A percentile compares a stretch with the other conserved stretches of the same genome.
phyloP scores from a whole-genome alignment of 2,113 vertebrate species.

The Microcebus griseorufus region DNA sequence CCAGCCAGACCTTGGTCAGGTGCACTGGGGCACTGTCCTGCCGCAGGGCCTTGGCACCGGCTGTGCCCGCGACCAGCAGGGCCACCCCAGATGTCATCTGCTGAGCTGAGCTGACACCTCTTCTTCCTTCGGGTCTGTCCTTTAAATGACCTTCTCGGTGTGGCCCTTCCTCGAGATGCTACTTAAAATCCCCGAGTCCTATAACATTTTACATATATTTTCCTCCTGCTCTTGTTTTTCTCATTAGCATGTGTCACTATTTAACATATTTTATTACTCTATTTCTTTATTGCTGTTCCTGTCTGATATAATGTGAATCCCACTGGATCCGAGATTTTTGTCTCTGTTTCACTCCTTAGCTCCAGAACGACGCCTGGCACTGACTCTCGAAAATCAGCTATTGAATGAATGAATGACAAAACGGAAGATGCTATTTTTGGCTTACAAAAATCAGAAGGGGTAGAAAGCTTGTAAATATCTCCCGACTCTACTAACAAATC shows the following conservation, averaged over 20 bases:
- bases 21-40: not conserved
- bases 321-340: not conserved
- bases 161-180: not conserved
- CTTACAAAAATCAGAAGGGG: not conserved
- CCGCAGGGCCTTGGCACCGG: not conserved
- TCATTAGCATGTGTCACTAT: not conserved
- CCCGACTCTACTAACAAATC: slow-evolving; percentile 3
- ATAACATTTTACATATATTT: not conserved
- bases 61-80: not conserved
- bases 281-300: not conserved
- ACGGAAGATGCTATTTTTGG: not conserved
- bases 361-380: not conserved
- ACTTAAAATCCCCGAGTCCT: not conserved
- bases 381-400: not conserved
- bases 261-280: not conserved
- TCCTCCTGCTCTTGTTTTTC: not conserved
- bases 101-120: not conserved
- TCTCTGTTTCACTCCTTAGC: not conserved
- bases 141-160: not conserved
- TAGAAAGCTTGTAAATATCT: slow-evolving; percentile 13
- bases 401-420: not conserved
- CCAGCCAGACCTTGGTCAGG: not conserved
- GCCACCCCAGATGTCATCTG: fast-evolving
- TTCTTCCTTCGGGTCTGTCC: not conserved
- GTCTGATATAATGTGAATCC: not conserved